Base-by-base conservation (phyloP, 2,113 vertebrate genomes). In the Solea senegalensis region DNA sequence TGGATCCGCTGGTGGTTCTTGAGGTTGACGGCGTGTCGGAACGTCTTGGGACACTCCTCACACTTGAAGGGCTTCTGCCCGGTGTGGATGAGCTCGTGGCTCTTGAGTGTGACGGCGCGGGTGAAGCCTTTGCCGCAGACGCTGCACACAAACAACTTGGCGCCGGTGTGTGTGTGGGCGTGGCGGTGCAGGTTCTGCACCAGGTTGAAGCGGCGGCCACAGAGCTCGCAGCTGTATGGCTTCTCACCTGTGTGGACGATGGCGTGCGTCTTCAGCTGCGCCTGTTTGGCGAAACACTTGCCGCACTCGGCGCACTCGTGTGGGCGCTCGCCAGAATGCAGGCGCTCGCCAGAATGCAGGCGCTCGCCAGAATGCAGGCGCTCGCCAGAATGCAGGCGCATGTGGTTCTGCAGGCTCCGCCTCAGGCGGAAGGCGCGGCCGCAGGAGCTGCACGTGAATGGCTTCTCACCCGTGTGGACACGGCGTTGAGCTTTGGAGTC, bases 51-150 rank as follows among this genome's bases (percentile, higher is more conserved):
- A 40, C 93, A 94, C 39, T 84, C 56, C 11, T 69, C 57, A 15
- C 93, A 93, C 13, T 82, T 69, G 53, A 91, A 87, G 1, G 92
- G 92, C 27, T 92, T 92, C 85, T 91, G 90, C 0, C 90, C 91
- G 0, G 75, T 89, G 91, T 94, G 93, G 76, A 94, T 93, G 13
- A 92, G 87, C 63, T 87, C 57, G 66, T 94, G 92, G 0, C 84
- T 90, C 44, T 86, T 86, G 0, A 94, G 92, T 0, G 92, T 89
- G 13, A 92, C 76, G 4, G 90, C 84, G 0, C 92, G 90, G 0
- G 92, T 92, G 89, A 94, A 94, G 53, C 91, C 90, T 50, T 92
- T 93, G 0, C 90, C 89, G 4, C 93, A 94, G 0, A 83, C 27
- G 0, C 34, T 11, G 69, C 93, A 94, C 0, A 76, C 59, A 1